Base-by-base conservation (phyloP, 2,113 vertebrate species). In the Cryptotis parvus region DNA sequence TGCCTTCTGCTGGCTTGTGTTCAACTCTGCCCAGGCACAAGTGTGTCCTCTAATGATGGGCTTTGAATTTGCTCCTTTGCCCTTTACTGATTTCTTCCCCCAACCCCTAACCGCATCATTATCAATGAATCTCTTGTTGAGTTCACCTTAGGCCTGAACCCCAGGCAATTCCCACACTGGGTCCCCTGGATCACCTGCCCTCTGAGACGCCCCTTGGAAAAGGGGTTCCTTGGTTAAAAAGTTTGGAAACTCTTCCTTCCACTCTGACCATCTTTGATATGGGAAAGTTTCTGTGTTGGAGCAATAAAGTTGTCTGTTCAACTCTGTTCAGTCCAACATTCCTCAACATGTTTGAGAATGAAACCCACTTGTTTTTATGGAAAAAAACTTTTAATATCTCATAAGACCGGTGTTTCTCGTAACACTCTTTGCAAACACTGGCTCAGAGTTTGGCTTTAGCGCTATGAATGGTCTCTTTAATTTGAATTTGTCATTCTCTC, bases 381-480 rank as follows among this genome's bases (percentile, higher is more conserved):
- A 33, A 24, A 69, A 75, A 79, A 37, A 1, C 27, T 41, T 61
- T 41, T 68, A 89, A 81, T 12, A n/a, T 87, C 75, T 90, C 52
- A 7, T 8, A 37, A 78, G 37, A n/a, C 12, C 27, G 26, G 7
- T 37, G 58, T 84, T 92, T 89, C 66, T 86, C 35, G 16, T 33
- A 37, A 79, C 22, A 49, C 9, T 16, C 18, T 69, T 87, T 45
- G 49, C 33, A 49, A 49, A 81, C n/a, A 61, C 35, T 33, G 65
- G 20, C 35, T 16, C 26, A 18, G 89, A 92, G 87, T 29, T 66
- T 31, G 52, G 58, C 74, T 82, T 33, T 65, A 55, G 37, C 37
- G n/a, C 63, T 83, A 29, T 83, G 82, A 84, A 80, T 73, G 85
- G 78, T 79, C 45, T 94, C 82, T 86, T 39, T 39, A 27, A 52